Evolutionary conservation across 2,888 invertebrate genomes (phyloP), one percentile per base, ranked within the genome.

Genomic region (Petrolisthes manimaculis): DNA sequence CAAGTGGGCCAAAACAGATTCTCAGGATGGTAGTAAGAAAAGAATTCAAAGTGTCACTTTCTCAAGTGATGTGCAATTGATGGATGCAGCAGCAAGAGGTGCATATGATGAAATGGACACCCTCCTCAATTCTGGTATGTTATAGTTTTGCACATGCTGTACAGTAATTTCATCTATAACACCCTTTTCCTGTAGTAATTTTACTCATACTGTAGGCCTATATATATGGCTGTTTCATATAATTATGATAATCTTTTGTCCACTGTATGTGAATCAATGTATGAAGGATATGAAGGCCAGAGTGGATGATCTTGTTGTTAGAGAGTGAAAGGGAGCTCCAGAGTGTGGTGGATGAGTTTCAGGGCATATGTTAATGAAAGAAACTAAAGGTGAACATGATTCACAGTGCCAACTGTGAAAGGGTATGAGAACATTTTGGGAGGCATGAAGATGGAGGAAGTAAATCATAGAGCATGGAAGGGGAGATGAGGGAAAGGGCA

Each of bases 1-100:
- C 61, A 89, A 89, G 77, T 89, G 89, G 89, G n/a, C 78, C 21
- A 89, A 89, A 71, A 82, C 82, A 8, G 84, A 88, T 9, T 53
- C n/a, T 3, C 71, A 71, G 71, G 21, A 21, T 4, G 61, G 61
- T 18, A 1, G 18, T 18, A 61, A 69, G 1, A 81, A 67, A 18
- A 24, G 61, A 51, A 37, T 9, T 67, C 75, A 24, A 18, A 51
- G 71, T 18, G 53, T 89, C 61, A 55, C 24, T 6, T 89, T 89
- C 51, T 24, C 86, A 12, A n/a, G 54, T 2, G 82, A 85, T 24
- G 54, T 85, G 54, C 75, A 85, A 75, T n/a, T 89, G 24, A 85
- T 89, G 81, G 89, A 89, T 9, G 56, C 71, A 69, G 89, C 89
- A 6, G 69, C 85, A 54, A 81, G 78, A n/a, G 82, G 78, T 14